These are phyloP conservation scores for Ochotona curzoniae DNA, from an alignment of 2,113 vertebrate species.

Conservation along the genomic window DNA sequence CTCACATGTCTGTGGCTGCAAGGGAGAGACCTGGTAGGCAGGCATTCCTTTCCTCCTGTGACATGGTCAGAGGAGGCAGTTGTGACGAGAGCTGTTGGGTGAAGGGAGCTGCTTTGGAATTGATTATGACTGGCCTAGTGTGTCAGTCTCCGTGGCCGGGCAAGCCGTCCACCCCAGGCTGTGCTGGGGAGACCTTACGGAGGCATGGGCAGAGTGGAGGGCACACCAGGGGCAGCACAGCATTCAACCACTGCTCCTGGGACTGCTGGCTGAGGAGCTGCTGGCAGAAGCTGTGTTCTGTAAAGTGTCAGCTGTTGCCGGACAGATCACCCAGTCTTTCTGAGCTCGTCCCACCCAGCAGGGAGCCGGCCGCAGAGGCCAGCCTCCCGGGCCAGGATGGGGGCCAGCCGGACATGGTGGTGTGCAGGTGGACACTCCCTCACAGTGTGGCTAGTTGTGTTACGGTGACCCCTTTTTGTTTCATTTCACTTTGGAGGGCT, in stretches of 20 bases:
- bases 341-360: too few species aligned
- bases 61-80: constrained; percentile 16
- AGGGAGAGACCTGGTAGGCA: neutral
- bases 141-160: neutral
- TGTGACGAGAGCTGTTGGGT: neutral
- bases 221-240: neutral
- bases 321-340: neutral
- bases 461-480: neutral
- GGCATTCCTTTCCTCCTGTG: constrained; percentile 52
- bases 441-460: neutral
- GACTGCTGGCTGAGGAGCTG: neutral
- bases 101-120: constrained; percentile 56
- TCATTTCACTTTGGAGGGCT: constrained; percentile 59
- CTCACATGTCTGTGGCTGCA: neutral
- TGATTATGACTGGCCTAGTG: constrained; percentile 48
- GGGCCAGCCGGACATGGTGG: too few species aligned
- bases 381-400: accelerated
- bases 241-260: neutral
- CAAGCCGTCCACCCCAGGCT: constrained; percentile 7
- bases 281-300: neutral
- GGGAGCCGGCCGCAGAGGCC: neutral
- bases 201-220: neutral
- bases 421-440: neutral
- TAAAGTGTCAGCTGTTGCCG: neutral
- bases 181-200: neutral